These are phyloP conservation scores for Aramus guarauna DNA, from an alignment of 2,113 vertebrate genomes.

Conservation along the genomic window DNA sequence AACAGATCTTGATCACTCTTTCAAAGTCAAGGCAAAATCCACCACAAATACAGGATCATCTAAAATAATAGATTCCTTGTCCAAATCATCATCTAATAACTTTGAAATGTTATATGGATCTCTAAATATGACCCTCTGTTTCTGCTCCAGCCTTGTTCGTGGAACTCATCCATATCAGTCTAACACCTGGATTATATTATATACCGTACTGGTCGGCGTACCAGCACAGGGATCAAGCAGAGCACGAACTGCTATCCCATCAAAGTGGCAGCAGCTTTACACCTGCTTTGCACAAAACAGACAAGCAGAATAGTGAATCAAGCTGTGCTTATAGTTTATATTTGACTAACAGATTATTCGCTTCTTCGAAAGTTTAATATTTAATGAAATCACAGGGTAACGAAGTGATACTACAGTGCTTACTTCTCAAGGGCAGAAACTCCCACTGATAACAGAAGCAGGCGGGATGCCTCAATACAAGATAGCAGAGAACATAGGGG, in stretches of 20 bases:
- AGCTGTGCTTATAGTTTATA: neutral
- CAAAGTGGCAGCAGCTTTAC: neutral
- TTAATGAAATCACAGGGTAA: neutral
- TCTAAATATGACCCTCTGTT: neutral
- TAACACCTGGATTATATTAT: neutral
- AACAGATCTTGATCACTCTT: neutral
- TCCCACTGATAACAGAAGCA: neutral
- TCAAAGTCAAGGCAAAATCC: neutral
- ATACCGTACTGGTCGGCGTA: rapidly evolving
- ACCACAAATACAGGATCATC: neutral
- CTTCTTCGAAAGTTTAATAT: neutral
- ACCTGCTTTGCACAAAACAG: neutral
- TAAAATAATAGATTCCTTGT: neutral
- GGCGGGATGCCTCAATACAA: neutral
- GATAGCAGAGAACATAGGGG: neutral
- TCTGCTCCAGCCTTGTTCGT: neutral
- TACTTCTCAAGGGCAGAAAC: neutral
- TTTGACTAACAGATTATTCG: neutral
- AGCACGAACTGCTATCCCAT: neutral
- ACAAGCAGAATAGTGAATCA: neutral
- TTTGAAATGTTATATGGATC: neutral
- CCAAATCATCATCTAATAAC: neutral
- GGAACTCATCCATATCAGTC: neutral
- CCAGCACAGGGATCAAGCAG: neutral
- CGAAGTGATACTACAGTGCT: neutral